Conservation (phyloP, 2,113 vertebrate species). For the Channa argus region DNA sequence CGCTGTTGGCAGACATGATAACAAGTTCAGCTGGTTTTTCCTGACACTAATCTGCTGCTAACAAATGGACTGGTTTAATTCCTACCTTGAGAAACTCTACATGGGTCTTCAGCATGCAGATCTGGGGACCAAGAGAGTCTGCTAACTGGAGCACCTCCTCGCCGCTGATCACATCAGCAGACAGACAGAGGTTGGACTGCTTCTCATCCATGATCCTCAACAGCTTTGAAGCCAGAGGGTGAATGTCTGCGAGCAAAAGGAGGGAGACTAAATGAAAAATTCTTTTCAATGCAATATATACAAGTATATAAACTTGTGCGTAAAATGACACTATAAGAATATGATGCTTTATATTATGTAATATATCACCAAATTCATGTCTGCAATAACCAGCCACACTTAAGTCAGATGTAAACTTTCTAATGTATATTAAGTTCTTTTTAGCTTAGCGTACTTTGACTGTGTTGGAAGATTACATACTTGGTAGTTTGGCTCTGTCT, state of each 20-base stretch:
- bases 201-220: conserved; percentile 91
- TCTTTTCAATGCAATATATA: background rate
- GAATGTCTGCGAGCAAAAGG: conserved; percentile 62
- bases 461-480: conserved; percentile 25
- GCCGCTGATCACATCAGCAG: conserved; percentile 88
- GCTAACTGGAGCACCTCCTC: conserved; percentile 89
- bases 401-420: background rate
- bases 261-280: background rate
- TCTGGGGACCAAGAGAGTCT: conserved; percentile 86
- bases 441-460: background rate
- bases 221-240: conserved; percentile 86
- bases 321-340: too few relatives aligned
- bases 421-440: background rate
- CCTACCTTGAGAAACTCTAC: conserved; percentile 87
- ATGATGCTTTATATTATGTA: too few relatives aligned
- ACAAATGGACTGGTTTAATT: background rate
- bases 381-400: background rate
- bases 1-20: conserved; percentile 66
- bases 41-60: fast-evolving
- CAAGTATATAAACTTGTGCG: too few relatives aligned
- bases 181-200: conserved; percentile 91
- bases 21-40: background rate
- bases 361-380: too few relatives aligned
- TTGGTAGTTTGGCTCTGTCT: conserved; percentile 83
- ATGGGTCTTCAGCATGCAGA: conserved; percentile 95